Base-by-base conservation (phyloP, 2,113 vertebrate species). In the Ibidorhyncha struthersii region DNA sequence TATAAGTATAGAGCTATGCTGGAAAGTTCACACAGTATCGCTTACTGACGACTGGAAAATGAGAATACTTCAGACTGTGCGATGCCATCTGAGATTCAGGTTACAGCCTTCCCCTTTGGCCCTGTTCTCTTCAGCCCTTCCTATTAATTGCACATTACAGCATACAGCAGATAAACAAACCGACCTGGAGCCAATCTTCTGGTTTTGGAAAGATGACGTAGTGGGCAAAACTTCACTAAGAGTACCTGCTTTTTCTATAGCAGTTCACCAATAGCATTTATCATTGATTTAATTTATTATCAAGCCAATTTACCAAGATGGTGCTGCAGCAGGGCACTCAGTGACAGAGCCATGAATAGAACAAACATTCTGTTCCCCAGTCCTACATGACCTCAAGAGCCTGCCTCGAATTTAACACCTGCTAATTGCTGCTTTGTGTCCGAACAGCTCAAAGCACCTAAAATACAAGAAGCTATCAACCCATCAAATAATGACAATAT, bases 1-100 rank as follows among this genome's bases (percentile, higher is more conserved):
- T 45, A 19, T 22, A 74, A 85, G 50, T 9, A 45, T 2, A 93
- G 82, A 77, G 66, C 53, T 38, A 10, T 1, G 34, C 7, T 76
- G 89, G 82, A 84, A 97, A 63, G 77, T 63, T 94, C 78, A 73
- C 61, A 59, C 20, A 65, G 92, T 84, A 94, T 96, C 93, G 66
- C 70, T 95, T 96, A 91, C 70, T 70, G 84, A 50, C 26, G 53
- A 21, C 61, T 83, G 82, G 82, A 95, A 96, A 92, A 92, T 15
- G 58, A 95, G 58, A 67, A 86, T 32, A 38, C 62, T 82, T 12
- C 56, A 66, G 89, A 30, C 83, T 65, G 30, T 49, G 67, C 69
- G 56, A 29, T 21, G 74, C 38, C 78, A 91, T 17, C 47, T 49
- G 41, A 77, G 92, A 47, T 18, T 93, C 89, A 61, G 73, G 93